Evolutionary conservation across 2,888 invertebrate species (phyloP).

Genomic region (Fissipunctia ypsillon): DNA sequence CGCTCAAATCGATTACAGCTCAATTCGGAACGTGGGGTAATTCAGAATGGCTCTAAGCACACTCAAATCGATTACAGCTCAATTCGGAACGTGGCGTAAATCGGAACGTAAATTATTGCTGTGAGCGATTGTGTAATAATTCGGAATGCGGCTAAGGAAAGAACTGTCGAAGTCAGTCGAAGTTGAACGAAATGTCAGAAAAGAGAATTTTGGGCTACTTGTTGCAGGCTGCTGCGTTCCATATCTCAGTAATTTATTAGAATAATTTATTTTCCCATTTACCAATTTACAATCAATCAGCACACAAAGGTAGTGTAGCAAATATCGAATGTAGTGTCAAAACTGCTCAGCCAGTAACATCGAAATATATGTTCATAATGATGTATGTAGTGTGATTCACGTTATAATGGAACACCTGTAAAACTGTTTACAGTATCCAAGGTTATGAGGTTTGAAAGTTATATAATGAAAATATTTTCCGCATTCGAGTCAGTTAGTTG

Average conservation of each 20-base stretch:
- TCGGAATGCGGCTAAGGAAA: too few species aligned
- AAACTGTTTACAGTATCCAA: conserved; percentile 61
- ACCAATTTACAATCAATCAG: too few species aligned
- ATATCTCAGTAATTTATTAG: background rate
- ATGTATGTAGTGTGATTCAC: conserved; percentile 22
- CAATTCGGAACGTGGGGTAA: too few species aligned
- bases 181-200: too few species aligned
- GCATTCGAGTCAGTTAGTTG: conserved; percentile 67
- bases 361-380: conserved; percentile 20
- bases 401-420: conserved; percentile 41
- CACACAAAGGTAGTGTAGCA: background rate
- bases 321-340: conserved; percentile 8
- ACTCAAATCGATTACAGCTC: too few species aligned
- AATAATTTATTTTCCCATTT: too few species aligned
- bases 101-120: too few species aligned
- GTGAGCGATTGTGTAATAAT: too few species aligned
- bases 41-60: too few species aligned
- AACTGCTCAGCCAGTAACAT: conserved; percentile 1
- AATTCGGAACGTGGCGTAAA: too few species aligned
- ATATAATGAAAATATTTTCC: conserved; percentile 74
- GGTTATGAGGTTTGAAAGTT: conserved; percentile 70
- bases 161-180: too few species aligned
- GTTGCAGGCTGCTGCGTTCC: background rate
- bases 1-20: too few species aligned
- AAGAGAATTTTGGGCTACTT: background rate